Evolutionary conservation across 2,888 invertebrate genomes (phyloP).

Genomic region (Megalurothrips usitatus): DNA sequence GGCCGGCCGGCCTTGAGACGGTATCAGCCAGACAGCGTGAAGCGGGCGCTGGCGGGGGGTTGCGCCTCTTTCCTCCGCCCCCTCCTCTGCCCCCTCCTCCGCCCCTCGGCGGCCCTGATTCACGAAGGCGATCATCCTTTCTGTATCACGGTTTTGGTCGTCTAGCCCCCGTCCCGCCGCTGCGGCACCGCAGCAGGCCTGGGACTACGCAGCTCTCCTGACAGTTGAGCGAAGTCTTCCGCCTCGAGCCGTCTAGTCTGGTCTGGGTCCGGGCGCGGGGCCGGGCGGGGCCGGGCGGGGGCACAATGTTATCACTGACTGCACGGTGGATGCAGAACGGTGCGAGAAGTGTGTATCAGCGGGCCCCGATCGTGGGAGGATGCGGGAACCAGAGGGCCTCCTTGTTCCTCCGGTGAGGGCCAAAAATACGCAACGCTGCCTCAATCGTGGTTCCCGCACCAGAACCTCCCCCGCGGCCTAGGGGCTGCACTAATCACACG

Average conservation of each 20-base stretch:
- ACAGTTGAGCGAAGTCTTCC: no score
- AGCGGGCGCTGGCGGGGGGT: not conserved
- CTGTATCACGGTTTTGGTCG: no score
- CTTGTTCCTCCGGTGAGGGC: no score
- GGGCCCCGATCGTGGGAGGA: not conserved
- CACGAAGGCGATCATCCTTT: no score
- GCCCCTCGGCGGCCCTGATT: not conserved
- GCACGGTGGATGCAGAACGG: not conserved
- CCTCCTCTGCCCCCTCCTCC: not conserved
- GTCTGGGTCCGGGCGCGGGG: no score
- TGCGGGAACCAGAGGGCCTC: no score
- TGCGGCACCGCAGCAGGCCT: no score
- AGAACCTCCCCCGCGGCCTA: no score
- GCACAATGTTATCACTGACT: not conserved
- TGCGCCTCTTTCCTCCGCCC: not conserved
- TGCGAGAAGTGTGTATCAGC: not conserved
- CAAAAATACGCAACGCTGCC: not conserved
- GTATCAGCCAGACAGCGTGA: not conserved
- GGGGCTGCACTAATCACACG: not conserved
- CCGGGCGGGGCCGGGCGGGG: not conserved
- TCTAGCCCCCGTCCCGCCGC: no score
- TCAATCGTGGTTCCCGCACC: no score
- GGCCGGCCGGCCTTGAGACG: constrained; percentile 5
- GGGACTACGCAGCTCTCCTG: no score
- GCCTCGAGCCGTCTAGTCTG: no score